Evolutionary conservation across 2,888 invertebrate genomes (phyloP).

Genomic region (Leptinotarsa peninsularis): DNA sequence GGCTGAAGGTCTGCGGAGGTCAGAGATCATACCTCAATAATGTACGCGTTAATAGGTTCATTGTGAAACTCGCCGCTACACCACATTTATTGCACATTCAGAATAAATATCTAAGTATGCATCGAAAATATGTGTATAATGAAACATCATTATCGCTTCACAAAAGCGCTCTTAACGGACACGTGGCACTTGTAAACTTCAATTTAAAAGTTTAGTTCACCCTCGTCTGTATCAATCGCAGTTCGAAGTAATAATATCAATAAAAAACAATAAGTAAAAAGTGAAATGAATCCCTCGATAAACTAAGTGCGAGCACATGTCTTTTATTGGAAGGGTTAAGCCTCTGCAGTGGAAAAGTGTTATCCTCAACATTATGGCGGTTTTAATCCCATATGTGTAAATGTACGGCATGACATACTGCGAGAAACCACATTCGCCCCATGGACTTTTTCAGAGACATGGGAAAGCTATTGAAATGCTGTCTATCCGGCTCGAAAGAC

Average conservation of each 20-base stretch:
- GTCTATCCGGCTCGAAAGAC: slow-evolving; percentile 18
- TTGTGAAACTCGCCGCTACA: slow-evolving; percentile 31
- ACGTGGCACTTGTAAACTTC: slow-evolving; percentile 15
- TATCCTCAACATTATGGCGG: slow-evolving; percentile 35
- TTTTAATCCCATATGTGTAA: slow-evolving; percentile 34
- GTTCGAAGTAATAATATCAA: slow-evolving; percentile 6
- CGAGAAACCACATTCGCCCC: slow-evolving; percentile 29
- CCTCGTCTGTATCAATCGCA: slow-evolving; percentile 9
- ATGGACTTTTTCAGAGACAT: slow-evolving; percentile 1
- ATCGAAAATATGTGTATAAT: slow-evolving; percentile 2
- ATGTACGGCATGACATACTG: slow-evolving; percentile 14
- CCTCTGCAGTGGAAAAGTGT: slow-evolving; percentile 35
- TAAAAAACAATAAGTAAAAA: neutral
- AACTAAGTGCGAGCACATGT: slow-evolving; percentile 15
- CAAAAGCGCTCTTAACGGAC: slow-evolving; percentile 1
- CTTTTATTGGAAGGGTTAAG: slow-evolving; percentile 29
- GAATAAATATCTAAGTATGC: neutral
- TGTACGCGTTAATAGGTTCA: slow-evolving; percentile 36
- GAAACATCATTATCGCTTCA: slow-evolving; percentile 9
- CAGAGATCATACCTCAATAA: slow-evolving; percentile 39
- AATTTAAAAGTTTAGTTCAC: slow-evolving; percentile 11
- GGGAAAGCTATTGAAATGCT: neutral
- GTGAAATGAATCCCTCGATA: slow-evolving; percentile 11
- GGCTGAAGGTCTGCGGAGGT: slow-evolving; percentile 25
- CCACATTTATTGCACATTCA: neutral